Base-by-base conservation (phyloP, 2,888 invertebrate species). In the Byasa hedistus region DNA sequence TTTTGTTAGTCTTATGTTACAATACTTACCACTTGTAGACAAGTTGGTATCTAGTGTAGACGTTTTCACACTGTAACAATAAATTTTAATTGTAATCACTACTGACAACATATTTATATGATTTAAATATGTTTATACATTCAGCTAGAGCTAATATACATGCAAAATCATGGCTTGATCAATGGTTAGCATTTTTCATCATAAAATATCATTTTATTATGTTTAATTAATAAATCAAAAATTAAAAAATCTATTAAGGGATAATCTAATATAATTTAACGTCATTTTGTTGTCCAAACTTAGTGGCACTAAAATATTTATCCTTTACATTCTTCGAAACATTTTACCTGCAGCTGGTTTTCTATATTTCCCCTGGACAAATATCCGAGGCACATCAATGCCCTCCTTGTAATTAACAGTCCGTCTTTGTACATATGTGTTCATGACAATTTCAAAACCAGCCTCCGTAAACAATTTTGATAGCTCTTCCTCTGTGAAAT, bases 341-440 rank as follows among this genome's bases (percentile, higher is more conserved):
- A 55, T 51, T 12, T 61, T 57, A 76, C 27, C 44, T 23, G 22
- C 21, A 21, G 21, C 19, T 21, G 90, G 88, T 77, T 95, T 96
- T 39, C 80, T 85, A 76, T 96, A 97, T 92, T 97, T 97, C 5
- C 95, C 97, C 86, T 99, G 99, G 0, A 99, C 93, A 91, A 99
- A 99, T 75, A 98, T 96, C 70, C 99, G 93, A 0, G 96, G 96
- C 0, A 98, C 98, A 92, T 97, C 95, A 58, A 99, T 92, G 15
- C 96, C 95, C 87, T 99, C 98, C 79, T 99, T 98, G 64, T 95
- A 93, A 87, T 99, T 99, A 0, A 98, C 93, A 0, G 99, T 99
- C 64, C 97, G 93, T 44, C 98, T 92, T 76, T 97, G 94, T 3
- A 99, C 93, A 82, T 98, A 99, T 0, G 93, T 93, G 79, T 95